Base-by-base conservation (phyloP, 2,113 vertebrate species). In the Gallinago paraguaiae region DNA sequence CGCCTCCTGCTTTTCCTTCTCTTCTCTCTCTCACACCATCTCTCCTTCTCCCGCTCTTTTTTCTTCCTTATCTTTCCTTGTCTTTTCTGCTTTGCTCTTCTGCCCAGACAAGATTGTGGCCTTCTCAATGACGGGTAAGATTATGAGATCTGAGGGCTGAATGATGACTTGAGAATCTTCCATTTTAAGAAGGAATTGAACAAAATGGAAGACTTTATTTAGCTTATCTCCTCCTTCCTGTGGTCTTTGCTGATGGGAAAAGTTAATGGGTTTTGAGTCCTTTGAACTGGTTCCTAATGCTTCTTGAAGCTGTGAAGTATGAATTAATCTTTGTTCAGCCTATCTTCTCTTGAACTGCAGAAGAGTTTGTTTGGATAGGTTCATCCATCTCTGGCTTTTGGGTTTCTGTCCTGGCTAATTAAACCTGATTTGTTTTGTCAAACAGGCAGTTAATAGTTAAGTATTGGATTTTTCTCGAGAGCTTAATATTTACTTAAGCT, bases 81-180 rank as follows among this genome's bases (percentile, higher is more conserved):
- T 65, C 86, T 93, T 75, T 79, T 64, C 92, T 96, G 74, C 97
- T 92, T 92, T 82, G 86, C 95, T 96, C 82, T 97, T 88, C 94
- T 97, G 95, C 95, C 96, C 97, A 86, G 96, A 90, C 88, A 48
- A 93, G 93, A 93, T 54, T 95, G 87, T 96, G 97, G 78, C 97
- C 96, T 85, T 97, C 96, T 98, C 96, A 25, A 5, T 97, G 97
- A 98, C 82, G 95, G 96, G 78, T 97, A 88, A 97, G 97, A 98
- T 97, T 97, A 97, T 98, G 97, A 98, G 98, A 98, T 98, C 97
- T 98, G 97, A 97, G 97, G 97, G 97, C 97, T 97, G 77, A 53
- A 1, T 25, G 27, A 31, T 18, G 19, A 15, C 67, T 51, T 17
- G 9, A 50, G 64, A 9, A 30, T 24, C 3, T n/a, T 43, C 59